Conservation (phyloP, 2,113 vertebrate species). For the Cygnus buccinator region DNA sequence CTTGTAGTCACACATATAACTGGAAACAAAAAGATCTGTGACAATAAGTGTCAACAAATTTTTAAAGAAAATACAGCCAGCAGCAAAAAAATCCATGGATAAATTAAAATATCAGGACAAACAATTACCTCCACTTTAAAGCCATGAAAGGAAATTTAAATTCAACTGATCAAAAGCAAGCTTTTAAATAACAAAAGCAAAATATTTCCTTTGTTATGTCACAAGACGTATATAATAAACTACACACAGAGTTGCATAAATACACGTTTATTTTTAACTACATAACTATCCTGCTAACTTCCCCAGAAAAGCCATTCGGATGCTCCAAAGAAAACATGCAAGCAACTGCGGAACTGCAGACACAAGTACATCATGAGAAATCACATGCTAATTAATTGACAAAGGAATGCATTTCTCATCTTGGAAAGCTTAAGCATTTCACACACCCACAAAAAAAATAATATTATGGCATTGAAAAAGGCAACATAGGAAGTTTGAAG, state of each 20-base stretch:
- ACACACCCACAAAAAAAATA: not conserved
- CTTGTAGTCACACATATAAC: conserved; percentile 36
- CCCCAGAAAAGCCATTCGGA: not conserved
- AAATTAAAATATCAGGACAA: conserved; percentile 13
- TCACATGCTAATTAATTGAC: not conserved
- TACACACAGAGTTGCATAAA: not conserved
- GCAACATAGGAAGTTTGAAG: not conserved
- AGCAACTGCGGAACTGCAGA: not conserved
- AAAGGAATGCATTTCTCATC: not conserved
- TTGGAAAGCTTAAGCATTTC: not conserved
- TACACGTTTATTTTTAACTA: not conserved
- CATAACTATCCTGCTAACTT: not conserved
- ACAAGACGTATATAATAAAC: not conserved
- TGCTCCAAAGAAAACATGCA: not conserved
- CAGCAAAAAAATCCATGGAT: not conserved
- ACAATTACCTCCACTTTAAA: not conserved
- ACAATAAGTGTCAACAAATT: conserved; percentile 32
- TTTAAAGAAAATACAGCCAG: not conserved
- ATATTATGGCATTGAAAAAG: not conserved
- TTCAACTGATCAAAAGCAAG: not conserved
- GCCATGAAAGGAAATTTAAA: not conserved
- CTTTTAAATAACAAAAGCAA: not conserved
- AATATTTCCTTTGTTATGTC: not conserved
- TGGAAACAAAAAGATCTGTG: conserved; percentile 58
- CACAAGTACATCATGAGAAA: not conserved